Base-by-base conservation (phyloP, 2,113 vertebrate genomes). In the Pteronura brasiliensis region DNA sequence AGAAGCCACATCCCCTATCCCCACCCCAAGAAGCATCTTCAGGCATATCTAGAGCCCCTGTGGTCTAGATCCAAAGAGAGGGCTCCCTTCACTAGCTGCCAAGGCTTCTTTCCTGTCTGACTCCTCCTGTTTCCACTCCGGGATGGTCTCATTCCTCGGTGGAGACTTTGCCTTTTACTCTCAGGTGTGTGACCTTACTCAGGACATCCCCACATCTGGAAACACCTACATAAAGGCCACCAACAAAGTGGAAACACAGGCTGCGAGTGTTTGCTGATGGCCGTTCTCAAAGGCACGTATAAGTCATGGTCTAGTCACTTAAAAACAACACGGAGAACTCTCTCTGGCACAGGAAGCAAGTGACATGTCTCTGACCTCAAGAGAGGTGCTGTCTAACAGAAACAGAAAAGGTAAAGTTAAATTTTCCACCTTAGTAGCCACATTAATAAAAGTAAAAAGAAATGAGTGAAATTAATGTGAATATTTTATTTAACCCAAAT, bases 401-500 rank as follows among this genome's bases (percentile, higher is more conserved):
- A 81, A 36, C 3, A 13, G 10, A 67, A 59, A 0, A 42, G 2
- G 14, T 29, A 76, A 52, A 36, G 69, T n/a, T 49, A 71, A 8
- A 42, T 52, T 72, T 77, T 94, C 88, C 34, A 29, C 49, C 72
- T 63, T 20, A 65, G 67, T 39, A 88, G 27, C 23, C 91, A 93
- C 2, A 6, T 34, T 27, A 85, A 67, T 27, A 69, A 81, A 49
- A 77, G 36, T 47, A 85, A 86, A 90, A 86, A 39, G 84, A 84
- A 76, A 72, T 13, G 49, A 39, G 34, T 84, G 8, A 80, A 67
- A 77, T 91, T 85, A 55, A 69, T 52, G 17, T 23, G n/a, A 71
- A 77, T 44, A 71, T 39, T 81, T 61, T 91, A 71, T 39, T 81
- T 61, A 96, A 89, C 34, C 18, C 39, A 85, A 42, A n/a, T 55